Percentiles rank a stretch among this genome's conserved stretches.
These are phyloP conservation scores for Falco concolor DNA, from an alignment of 2,797 vertebrate genomes.

Conservation along the genomic window DNA sequence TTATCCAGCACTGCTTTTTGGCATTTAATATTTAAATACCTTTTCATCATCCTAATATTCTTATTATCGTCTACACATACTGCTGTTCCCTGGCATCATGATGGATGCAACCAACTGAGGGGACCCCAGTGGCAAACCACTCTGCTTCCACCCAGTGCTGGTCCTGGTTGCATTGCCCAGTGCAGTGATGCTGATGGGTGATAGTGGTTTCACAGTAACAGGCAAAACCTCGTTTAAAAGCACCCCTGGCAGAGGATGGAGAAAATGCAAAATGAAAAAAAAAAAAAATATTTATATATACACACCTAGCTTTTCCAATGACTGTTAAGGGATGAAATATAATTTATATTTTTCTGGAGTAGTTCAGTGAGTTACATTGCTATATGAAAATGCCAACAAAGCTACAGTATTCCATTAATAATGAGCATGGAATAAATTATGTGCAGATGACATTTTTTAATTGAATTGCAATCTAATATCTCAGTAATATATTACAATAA, in stretches of 20 bases:
- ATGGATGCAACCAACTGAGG: no score
- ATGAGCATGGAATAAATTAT: constrained; percentile 54
- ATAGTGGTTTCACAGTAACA: neutral
- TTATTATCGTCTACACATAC: neutral
- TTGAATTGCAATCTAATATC: constrained; percentile 65
- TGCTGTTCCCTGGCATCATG: neutral
- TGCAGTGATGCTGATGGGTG: rapidly evolving
- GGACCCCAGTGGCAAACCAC: rapidly evolving
- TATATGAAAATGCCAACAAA: constrained; percentile 12
- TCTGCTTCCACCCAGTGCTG: neutral
- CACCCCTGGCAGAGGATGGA: neutral
- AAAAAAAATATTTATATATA: no score
- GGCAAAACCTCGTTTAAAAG: neutral
- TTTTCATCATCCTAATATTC: constrained; percentile 65
- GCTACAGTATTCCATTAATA: constrained; percentile 32
- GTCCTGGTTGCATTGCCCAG: neutral
- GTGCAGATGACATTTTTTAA: constrained; percentile 62
- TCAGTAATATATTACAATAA: constrained; percentile 64
- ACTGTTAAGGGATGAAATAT: neutral
- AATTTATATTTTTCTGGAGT: neutral
- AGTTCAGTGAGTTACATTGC: constrained; percentile 2
- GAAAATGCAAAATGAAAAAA: neutral
- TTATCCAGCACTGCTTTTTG: neutral
- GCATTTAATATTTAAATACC: constrained; percentile 46
- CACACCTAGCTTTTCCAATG: neutral